Evolutionary conservation across 2,888 invertebrate species (phyloP), one percentile per base, ranked within the genome.

Genomic region (Orthonevra nobilis): DNA sequence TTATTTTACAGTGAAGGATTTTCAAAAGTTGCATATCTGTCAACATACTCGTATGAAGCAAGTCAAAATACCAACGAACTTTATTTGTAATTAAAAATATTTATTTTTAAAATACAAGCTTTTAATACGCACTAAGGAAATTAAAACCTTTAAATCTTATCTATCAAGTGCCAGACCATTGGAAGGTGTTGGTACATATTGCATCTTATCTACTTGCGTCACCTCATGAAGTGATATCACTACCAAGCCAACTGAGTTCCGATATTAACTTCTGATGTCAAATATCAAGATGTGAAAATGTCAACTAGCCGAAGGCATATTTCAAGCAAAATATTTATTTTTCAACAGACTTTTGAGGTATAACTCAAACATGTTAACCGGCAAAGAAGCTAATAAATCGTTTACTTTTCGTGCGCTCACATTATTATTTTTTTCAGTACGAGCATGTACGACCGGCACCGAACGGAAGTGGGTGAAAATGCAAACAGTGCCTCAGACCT

Each of bases 121-220:
- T n/a, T n/a, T n/a, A n/a, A n/a, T n/a, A n/a, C n/a, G n/a, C n/a
- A n/a, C n/a, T n/a, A n/a, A n/a, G n/a, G n/a, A n/a, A n/a, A n/a
- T n/a, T n/a, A n/a, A n/a, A n/a, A 6, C 6, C 5, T 12, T 12
- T 14, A 34, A 14, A n/a, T 5, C 36, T 48, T 30, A 48, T 48
- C 28, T 32, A 30, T 17, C 15, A 36, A 19, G 36, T 26, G 17
- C 10, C n/a, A n/a, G n/a, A n/a, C n/a, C n/a, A n/a, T n/a, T n/a
- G n/a, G n/a, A n/a, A n/a, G n/a, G n/a, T n/a, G n/a, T n/a, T n/a
- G n/a, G n/a, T n/a, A n/a, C n/a, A n/a, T n/a, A n/a, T n/a, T n/a
- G n/a, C n/a, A 42, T 52, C 54, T 44, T 54, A 54, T 46, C 66
- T 56, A 66, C 46, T 23, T 66, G 66, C 66, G 66, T 66, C 66